A percentile compares a stretch with the other conserved stretches of the same genome.
These are phyloP conservation scores for Rhaphigaster nebulosa DNA, from an alignment of 2,888 invertebrate species.

Conservation along the genomic window DNA sequence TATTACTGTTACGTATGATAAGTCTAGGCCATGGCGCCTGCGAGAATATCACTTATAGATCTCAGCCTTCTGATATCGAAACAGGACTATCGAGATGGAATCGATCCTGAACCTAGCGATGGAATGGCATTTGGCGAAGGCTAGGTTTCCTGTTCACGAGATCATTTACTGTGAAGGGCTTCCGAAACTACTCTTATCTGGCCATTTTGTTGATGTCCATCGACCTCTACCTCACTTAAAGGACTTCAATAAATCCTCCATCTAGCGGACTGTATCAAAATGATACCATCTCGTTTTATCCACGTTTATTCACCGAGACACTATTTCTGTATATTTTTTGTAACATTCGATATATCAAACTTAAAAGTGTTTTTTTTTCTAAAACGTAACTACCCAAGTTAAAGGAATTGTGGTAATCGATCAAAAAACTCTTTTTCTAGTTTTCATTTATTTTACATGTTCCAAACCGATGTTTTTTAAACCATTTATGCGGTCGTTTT, in stretches of 20 bases:
- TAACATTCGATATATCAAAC: too few species aligned
- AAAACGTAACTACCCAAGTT: too few species aligned
- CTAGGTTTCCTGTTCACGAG: slow-evolving; percentile 11
- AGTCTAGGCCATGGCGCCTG: background rate
- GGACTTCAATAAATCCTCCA: background rate
- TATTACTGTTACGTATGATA: background rate
- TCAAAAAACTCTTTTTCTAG: too few species aligned
- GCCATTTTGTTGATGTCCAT: background rate
- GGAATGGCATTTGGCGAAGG: background rate
- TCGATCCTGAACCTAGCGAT: background rate
- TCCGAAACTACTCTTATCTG: background rate
- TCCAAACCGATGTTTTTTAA: too few species aligned
- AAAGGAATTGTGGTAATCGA: too few species aligned
- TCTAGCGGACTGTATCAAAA: background rate
- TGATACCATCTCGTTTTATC: background rate
- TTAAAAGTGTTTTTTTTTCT: too few species aligned
- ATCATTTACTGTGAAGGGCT: background rate
- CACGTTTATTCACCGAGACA: background rate
- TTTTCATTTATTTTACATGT: too few species aligned
- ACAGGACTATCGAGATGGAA: background rate
- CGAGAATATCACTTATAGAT: background rate
- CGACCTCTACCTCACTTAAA: background rate
- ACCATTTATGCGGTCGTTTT: too few species aligned
- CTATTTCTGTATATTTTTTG: background rate
- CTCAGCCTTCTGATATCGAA: background rate